A percentile compares a stretch with the other conserved stretches of the same genome.
Evolutionary conservation across 2,888 invertebrate species (phyloP).

Genomic region (Neria commutata): DNA sequence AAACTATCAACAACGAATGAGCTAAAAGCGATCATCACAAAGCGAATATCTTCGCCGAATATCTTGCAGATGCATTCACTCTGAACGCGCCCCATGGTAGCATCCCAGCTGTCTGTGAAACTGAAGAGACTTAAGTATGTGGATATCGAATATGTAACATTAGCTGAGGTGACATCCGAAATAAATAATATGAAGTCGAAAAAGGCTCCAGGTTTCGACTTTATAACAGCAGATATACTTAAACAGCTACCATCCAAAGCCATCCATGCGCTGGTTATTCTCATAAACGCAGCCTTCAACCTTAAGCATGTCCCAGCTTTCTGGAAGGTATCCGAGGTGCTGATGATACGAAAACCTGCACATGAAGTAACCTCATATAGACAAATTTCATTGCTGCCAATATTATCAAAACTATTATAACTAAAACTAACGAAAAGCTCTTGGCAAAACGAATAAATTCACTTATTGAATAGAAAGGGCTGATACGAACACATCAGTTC

Average conservation of each 20-base stretch:
- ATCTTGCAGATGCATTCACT: not conserved
- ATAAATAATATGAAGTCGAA: conserved; percentile 1
- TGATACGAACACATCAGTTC: no score
- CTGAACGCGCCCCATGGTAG: no score
- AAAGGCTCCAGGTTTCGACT: conserved; percentile 7
- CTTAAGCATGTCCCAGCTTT: not conserved
- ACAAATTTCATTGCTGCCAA: not conserved
- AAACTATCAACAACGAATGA: not conserved
- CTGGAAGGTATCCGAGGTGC: conserved; percentile 1
- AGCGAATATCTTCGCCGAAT: not conserved
- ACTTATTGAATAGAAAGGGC: no score
- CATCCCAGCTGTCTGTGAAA: not conserved
- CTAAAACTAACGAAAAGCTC: conserved; percentile 7
- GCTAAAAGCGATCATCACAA: conserved; percentile 6
- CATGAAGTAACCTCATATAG: conserved; percentile 7
- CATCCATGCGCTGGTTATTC: not conserved
- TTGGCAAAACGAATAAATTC: not conserved
- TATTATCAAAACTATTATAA: not conserved
- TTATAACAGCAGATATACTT: conserved; percentile 1
- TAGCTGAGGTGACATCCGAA: not conserved
- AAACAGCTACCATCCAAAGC: not conserved
- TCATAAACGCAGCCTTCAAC: not conserved
- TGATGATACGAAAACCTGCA: not conserved
- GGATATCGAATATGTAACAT: not conserved
- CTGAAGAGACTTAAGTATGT: not conserved